Evolutionary conservation across 2,888 invertebrate species (phyloP), one percentile per base, ranked within the genome.

Genomic region (Drosophila mayaguana): DNA sequence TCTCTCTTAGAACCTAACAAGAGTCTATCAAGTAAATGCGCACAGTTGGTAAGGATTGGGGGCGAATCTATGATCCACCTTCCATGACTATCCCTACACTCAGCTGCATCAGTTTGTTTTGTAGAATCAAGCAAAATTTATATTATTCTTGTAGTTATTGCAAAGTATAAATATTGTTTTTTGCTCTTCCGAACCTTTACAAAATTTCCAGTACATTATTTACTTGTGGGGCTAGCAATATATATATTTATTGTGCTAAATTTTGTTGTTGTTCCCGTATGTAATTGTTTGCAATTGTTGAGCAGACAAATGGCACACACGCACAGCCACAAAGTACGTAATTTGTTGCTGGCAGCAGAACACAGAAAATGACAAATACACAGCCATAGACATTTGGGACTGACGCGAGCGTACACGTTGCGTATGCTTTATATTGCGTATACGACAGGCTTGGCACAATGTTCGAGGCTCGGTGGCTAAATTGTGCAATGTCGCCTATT

Each of bases 401-500:
- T 36, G 61, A 20, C 7, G 12, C 6, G 9, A n/a, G 14, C 20
- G 64, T 36, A 34, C 22, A 51, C 53, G 53, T 38, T 45, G 65
- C 63, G 63, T 63, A 57, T 63, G 38, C 46, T 59, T 20, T 11
- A 63, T 40, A 59, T 64, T 51, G 34, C 50, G 64, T 64, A 50
- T 64, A 63, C 63, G 60, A 32, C 36, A 32, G 12, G 48, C 64
- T 40, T 45, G 55, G 59, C 60, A 28, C 60, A 16, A 32, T 38
- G 59, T 11, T 48, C n/a, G 38, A 11, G 16, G 11, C 38, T 25
- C 16, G 32, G 14, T 61, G 38, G 48, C 55, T 68, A 62, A 68
- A 79, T 66, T 73, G 71, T 72, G 72, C 76, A 64, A 72, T 75
- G 67, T 67, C 43, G 64, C 76, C 71, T 59, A 64, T 74, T 76